phyloP scores from a whole-genome alignment of 2,113 vertebrate species.

The Bothrops jararaca region DNA sequence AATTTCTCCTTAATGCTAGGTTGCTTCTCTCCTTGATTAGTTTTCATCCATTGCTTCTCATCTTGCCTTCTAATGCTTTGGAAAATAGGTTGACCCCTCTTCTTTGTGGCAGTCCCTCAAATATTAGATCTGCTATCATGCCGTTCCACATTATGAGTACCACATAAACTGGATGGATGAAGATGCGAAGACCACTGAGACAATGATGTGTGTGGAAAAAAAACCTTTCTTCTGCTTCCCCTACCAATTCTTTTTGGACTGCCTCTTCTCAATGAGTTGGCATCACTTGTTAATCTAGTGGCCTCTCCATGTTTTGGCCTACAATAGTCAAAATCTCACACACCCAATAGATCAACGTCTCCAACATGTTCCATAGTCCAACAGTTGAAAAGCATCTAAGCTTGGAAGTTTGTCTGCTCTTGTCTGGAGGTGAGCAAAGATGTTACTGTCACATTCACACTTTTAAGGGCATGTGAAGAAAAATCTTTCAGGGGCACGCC shows the following conservation, averaged over 20 bases:
- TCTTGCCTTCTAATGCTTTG: neutral
- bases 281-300: neutral
- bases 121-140: neutral
- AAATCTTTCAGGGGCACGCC: neutral
- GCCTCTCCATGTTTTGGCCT: neutral
- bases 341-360: neutral
- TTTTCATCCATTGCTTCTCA: neutral
- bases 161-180: neutral
- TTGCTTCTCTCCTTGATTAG: neutral
- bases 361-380: neutral
- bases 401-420: neutral
- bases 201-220: neutral
- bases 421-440: neutral
- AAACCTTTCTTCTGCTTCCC: neutral
- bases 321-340: neutral
- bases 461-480: neutral
- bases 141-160: neutral
- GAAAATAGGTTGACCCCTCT: neutral
- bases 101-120: neutral
- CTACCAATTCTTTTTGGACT: neutral
- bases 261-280: neutral
- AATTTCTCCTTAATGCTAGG: neutral
- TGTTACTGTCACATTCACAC: neutral
- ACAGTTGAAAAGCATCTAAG: neutral
- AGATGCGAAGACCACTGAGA: neutral